A percentile compares a stretch with the other conserved stretches of the same genome.
Evolutionary conservation across 2,888 invertebrate genomes (phyloP).

Genomic region (Noctua comes): DNA sequence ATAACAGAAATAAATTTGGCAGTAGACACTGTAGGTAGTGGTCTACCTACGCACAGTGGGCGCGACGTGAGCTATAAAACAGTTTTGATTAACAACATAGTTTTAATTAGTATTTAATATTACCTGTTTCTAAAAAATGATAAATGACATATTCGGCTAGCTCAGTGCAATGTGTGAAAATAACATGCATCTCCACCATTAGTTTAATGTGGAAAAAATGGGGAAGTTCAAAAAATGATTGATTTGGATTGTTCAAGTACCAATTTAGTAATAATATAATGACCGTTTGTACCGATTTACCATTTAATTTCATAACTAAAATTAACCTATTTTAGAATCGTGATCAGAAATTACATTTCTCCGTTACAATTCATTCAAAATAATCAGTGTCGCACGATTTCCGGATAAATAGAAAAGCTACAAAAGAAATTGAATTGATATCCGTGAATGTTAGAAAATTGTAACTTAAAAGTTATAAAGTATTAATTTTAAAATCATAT

Average conservation of each 20-base stretch:
- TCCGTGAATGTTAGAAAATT: constrained; percentile 52
- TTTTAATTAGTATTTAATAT: constrained; percentile 49
- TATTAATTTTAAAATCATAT: constrained; percentile 38
- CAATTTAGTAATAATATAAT: constrained; percentile 7
- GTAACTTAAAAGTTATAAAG: constrained; percentile 21
- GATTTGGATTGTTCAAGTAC: neutral
- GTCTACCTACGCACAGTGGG: constrained; percentile 69
- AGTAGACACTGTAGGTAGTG: constrained; percentile 68
- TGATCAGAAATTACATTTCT: constrained; percentile 55
- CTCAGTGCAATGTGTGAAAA: neutral
- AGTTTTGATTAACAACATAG: constrained; percentile 71
- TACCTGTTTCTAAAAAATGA: neutral
- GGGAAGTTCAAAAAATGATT: neutral
- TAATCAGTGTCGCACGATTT: constrained; percentile 64
- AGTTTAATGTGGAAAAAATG: neutral
- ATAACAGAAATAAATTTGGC: constrained; percentile 61
- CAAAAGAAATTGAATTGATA: constrained; percentile 58
- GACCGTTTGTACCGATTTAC: neutral
- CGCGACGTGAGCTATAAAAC: constrained; percentile 69
- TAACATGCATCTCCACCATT: neutral
- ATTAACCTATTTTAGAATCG: constrained; percentile 54
- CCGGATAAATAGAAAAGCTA: constrained; percentile 55
- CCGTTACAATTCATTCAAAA: constrained; percentile 61
- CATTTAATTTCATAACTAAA: constrained; percentile 39
- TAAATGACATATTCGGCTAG: neutral